Conservation (phyloP, 2,113 vertebrate genomes). For the Setophaga coronata region DNA sequence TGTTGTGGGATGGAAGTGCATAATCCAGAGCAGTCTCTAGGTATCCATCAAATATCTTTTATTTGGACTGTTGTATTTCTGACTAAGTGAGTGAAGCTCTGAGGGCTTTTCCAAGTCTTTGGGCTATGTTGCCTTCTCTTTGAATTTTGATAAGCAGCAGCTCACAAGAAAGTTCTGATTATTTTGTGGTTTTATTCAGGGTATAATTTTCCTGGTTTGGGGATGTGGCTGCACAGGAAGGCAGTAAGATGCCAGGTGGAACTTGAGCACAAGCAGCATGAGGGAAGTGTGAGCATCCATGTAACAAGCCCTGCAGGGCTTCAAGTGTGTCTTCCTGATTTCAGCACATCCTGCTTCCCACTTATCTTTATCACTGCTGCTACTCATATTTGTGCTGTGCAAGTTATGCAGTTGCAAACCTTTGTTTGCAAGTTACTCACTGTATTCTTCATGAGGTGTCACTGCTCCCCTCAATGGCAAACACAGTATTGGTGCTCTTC, state of each 20-base stretch:
- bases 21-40: background rate
- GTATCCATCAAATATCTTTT: background rate
- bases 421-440: background rate
- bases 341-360: background rate
- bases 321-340: rapidly evolving
- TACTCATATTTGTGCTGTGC: background rate
- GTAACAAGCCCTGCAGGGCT: background rate
- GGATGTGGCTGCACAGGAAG: background rate
- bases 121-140: background rate
- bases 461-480: background rate
- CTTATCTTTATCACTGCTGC: background rate
- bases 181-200: background rate
- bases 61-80: background rate
- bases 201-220: background rate
- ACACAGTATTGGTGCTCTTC: background rate
- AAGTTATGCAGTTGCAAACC: background rate
- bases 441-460: background rate
- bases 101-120: background rate
- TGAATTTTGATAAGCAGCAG: background rate
- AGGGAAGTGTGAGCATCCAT: background rate
- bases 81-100: background rate
- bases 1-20: background rate
- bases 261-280: rapidly evolving
- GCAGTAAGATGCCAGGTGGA: background rate
- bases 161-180: background rate